Base-by-base conservation (phyloP, 2,113 vertebrate genomes). In the Micromys minutus region DNA sequence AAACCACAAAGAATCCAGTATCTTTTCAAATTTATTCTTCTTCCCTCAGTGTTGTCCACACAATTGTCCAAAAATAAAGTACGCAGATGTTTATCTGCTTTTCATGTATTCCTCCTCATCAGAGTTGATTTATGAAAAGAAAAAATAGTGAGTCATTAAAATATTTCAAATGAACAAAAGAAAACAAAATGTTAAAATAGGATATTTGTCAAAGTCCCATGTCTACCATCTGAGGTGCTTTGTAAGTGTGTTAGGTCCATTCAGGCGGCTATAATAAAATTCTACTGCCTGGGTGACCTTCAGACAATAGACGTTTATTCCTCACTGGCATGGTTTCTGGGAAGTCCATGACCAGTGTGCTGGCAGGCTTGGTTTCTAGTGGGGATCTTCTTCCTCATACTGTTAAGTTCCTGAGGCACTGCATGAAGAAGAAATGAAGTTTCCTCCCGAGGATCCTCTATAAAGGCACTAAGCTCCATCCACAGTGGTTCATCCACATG, bases 121-220 rank as follows among this genome's bases (percentile, higher is more conserved):
- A 50, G 22, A 50, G 55, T 61, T 75, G 61, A 77, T 91, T 91
- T 87, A 72, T 52, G 59, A 88, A 93, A 93, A 34, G 61, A 72
- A 96, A 72, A 96, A 86, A 52, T 11, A 79, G 0, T 55, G 39
- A 31, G 59, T 65, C 4, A 15, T 87, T 74, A 75, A 92, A 39
- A 39, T 29, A 77, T 85, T 86, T 92, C 65, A 79, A 90, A 65
- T 65, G 67, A 74, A 7, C 52, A 83, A 94, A 8, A 83, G 42
- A 87, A 63, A 75, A 45, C 31, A 4, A 75, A 86, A 39, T 57
- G 47, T 50, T 87, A 91, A 94, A 89, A 57, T 89, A 55, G 65
- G 36, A 79, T 86, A 21, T 77, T 21, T 63, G 29, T 26, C 63
- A 50, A 42, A 0, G 0, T 81, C 76, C 55, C 42, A 5, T 85